Evolutionary conservation across 2,113 vertebrate genomes (phyloP).

Genomic region (Rhagologus leucostigma): DNA sequence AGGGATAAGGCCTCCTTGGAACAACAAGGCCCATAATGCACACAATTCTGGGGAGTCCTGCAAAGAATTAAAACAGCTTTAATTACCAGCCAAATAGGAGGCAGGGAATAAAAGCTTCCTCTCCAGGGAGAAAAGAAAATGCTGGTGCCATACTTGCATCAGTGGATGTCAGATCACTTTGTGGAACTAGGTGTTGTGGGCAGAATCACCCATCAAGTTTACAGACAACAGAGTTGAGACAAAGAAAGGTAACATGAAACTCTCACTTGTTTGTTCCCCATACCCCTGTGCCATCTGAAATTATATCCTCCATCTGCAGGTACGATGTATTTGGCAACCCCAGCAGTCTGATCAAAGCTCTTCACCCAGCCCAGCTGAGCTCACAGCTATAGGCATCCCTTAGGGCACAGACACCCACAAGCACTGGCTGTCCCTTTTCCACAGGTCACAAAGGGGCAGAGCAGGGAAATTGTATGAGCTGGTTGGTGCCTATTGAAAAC

Average conservation of each 20-base stretch:
- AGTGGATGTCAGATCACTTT: background rate
- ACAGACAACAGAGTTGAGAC: background rate
- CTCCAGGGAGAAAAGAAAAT: background rate
- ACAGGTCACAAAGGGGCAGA: fast-evolving
- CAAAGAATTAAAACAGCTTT: background rate
- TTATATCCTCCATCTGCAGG: background rate
- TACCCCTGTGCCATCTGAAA: background rate
- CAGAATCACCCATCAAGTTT: background rate
- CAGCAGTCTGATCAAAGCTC: background rate
- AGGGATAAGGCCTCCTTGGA: background rate
- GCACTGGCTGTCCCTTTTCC: background rate
- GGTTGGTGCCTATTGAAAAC: background rate
- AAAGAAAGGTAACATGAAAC: background rate
- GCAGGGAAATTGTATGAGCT: background rate
- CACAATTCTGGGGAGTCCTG: background rate
- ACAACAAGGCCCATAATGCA: background rate
- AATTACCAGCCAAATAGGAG: background rate
- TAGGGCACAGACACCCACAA: background rate
- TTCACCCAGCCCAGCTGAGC: background rate
- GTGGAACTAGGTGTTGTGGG: background rate
- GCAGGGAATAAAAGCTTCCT: background rate
- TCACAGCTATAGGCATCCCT: background rate
- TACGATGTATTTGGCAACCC: fast-evolving
- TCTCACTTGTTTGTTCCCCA: background rate
- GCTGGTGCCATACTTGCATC: background rate